Percentiles rank a stretch among this genome's conserved stretches.
phyloP scores from a whole-genome alignment of 2,113 vertebrate species.

The Prietella phreatophila region DNA sequence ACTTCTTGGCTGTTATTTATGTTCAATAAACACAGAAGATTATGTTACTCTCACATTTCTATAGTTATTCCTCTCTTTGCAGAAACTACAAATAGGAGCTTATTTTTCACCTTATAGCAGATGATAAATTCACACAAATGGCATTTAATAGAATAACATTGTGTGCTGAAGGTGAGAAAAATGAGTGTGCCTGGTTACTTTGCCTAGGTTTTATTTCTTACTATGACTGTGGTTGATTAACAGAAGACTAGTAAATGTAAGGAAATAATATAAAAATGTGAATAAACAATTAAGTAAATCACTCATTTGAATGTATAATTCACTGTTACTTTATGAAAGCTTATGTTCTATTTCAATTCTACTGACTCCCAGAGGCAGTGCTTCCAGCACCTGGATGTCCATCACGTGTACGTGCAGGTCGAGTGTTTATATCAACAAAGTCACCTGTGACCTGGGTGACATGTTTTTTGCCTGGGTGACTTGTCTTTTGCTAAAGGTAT shows the following conservation, averaged over 20 bases:
- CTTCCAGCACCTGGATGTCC: too few species aligned
- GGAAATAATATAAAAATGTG: not conserved
- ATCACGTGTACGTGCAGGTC: too few species aligned
- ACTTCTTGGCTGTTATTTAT: not conserved
- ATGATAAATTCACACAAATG: not conserved
- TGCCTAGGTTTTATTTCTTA: not conserved
- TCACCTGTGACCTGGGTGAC: too few species aligned
- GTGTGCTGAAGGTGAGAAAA: not conserved
- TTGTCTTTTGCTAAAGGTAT: too few species aligned
- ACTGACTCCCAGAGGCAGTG: too few species aligned
- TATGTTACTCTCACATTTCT: not conserved
- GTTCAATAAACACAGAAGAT: slow-evolving; percentile 7
- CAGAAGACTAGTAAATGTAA: not conserved
- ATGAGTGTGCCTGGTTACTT: not conserved
- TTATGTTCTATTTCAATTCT: not conserved
- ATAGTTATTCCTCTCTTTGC: not conserved
- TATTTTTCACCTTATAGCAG: not conserved
- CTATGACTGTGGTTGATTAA: not conserved
- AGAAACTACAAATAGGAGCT: not conserved
- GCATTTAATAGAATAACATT: not conserved
- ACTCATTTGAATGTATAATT: not conserved
- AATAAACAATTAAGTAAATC: not conserved
- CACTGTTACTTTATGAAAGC: not conserved
- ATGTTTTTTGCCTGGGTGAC: too few species aligned
- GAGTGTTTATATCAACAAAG: too few species aligned